Evolutionary conservation across 2,113 vertebrate species (phyloP).

Genomic region (Herpailurus yagouaroundi): DNA sequence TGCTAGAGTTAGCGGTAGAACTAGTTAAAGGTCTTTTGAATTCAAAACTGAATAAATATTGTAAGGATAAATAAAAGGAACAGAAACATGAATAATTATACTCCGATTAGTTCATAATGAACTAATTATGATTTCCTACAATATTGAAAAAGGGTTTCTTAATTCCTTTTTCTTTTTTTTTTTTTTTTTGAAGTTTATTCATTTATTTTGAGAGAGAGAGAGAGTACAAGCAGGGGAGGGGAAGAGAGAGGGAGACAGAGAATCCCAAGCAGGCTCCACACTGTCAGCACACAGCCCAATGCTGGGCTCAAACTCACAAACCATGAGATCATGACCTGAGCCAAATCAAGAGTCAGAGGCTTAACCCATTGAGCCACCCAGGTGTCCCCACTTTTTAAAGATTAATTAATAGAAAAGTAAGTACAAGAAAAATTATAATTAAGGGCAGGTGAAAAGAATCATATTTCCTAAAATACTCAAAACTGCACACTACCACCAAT

Average conservation of each 20-base stretch:
- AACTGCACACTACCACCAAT: background rate
- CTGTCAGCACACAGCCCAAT: too few species aligned
- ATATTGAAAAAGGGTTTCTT: background rate
- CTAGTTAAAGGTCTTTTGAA: background rate
- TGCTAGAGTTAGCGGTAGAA: background rate
- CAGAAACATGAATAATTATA: background rate
- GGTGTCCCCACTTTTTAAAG: background rate
- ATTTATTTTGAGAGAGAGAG: too few species aligned
- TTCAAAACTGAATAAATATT: conserved; percentile 23
- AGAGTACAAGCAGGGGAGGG: too few species aligned
- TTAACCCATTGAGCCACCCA: too few species aligned
- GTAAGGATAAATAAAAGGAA: background rate
- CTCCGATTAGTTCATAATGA: background rate
- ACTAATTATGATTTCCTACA: background rate
- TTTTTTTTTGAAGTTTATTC: too few species aligned
- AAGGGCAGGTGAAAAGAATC: background rate
- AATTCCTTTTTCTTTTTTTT: background rate
- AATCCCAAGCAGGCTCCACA: too few species aligned
- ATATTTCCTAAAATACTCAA: background rate
- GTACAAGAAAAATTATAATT: conserved; percentile 12
- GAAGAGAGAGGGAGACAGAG: too few species aligned
- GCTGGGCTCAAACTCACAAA: too few species aligned
- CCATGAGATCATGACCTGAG: too few species aligned
- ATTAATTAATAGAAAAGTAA: background rate
- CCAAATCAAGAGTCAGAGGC: too few species aligned